Evolutionary conservation across 2,113 vertebrate species (phyloP).

Genomic region (Bombycilla garrulus): DNA sequence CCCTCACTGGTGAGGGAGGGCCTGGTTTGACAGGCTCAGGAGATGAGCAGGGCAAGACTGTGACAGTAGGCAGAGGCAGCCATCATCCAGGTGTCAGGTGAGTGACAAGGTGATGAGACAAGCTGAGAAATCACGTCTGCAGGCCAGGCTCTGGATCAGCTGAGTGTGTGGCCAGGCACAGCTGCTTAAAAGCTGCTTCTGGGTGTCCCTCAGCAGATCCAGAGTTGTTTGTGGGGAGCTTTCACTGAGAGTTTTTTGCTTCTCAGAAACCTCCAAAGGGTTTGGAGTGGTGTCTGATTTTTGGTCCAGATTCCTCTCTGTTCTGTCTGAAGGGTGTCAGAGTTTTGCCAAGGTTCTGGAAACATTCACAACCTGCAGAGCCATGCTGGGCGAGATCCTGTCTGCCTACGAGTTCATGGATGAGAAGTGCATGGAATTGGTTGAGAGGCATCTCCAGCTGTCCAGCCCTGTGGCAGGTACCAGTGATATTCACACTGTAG

Average conservation of each 20-base stretch:
- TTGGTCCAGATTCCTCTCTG: not conserved
- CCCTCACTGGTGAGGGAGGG: not conserved
- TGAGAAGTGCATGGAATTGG: constrained; percentile 85
- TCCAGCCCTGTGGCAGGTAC: constrained; percentile 86
- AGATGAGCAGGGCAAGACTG: not conserved
- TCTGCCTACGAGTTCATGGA: constrained; percentile 96
- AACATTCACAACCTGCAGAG: constrained; percentile 83
- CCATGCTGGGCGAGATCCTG: constrained; percentile 91
- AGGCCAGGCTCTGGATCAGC: not conserved
- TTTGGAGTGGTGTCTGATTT: fast-evolving
- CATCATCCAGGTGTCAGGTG: not conserved
- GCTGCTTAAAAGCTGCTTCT: not conserved
- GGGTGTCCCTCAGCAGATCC: not conserved
- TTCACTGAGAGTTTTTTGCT: not conserved
- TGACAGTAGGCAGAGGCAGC: not conserved
- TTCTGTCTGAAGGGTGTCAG: constrained; percentile 79
- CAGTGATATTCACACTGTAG: not conserved
- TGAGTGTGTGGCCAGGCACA: not conserved
- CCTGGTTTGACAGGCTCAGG: not conserved
- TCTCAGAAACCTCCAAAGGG: not conserved
- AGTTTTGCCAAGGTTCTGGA: constrained; percentile 84
- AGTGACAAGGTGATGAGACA: not conserved
- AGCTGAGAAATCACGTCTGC: not conserved
- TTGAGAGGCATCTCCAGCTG: constrained; percentile 83
- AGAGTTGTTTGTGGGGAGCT: not conserved